phyloP scores from a whole-genome alignment of 2,888 invertebrate species.

The Penaeus monodon region DNA sequence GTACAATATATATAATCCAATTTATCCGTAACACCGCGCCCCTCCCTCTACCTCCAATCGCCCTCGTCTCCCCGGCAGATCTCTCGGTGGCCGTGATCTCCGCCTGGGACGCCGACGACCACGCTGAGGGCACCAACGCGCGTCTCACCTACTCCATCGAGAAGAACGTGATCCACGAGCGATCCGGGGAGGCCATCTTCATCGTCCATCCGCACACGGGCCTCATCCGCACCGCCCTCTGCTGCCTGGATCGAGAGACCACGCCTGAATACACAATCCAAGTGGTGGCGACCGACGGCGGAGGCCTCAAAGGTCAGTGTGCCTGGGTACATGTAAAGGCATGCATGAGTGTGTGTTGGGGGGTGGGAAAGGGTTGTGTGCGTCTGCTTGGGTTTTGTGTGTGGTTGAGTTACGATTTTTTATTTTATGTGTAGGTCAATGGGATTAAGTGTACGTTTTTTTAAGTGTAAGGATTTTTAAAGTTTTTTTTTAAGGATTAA shows the following conservation, averaged over 20 bases:
- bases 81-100: conserved; percentile 67
- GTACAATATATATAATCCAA: too few species aligned
- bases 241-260: conserved; percentile 68
- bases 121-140: conserved; percentile 72
- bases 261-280: conserved; percentile 69
- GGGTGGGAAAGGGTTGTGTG: too few species aligned
- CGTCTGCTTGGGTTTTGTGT: too few species aligned
- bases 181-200: conserved; percentile 70
- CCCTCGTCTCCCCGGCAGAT: background rate
- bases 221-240: conserved; percentile 69
- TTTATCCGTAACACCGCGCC: too few species aligned
- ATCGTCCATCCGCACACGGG: conserved; percentile 70
- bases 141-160: conserved; percentile 71
- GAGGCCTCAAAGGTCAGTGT: conserved; percentile 67
- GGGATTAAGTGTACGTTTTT: too few species aligned
- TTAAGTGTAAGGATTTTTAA: too few species aligned
- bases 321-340: conserved; percentile 32
- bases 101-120: conserved; percentile 72
- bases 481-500: too few species aligned
- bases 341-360: too few species aligned
- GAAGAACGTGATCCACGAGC: conserved; percentile 69
- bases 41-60: too few species aligned
- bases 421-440: too few species aligned
- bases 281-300: conserved; percentile 68
- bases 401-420: too few species aligned